Conservation (phyloP, 1,140 invertebrate genomes). For the Drosophila willistoni region DNA sequence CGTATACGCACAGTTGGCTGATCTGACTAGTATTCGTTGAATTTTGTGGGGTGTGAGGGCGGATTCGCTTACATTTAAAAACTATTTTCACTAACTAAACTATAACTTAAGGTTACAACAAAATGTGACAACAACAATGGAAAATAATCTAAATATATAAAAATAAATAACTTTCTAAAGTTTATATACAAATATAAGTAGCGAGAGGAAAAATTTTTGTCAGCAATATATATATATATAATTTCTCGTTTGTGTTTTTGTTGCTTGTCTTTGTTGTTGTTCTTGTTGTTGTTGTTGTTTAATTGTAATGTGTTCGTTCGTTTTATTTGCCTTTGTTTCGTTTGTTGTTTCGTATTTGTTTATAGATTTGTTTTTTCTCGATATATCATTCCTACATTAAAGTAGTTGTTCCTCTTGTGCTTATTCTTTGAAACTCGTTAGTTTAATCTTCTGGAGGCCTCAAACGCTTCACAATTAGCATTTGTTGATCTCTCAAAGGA, state of each 20-base stretch:
- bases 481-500: conserved; percentile 72
- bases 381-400: background rate
- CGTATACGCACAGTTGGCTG: conserved; percentile 71
- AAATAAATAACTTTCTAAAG: conserved; percentile 21
- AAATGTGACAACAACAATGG: conserved; percentile 14
- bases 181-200: conserved; percentile 24
- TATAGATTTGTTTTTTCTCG: conserved; percentile 30
- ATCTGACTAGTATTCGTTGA: conserved; percentile 66
- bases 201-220: no score
- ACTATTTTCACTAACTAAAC: conserved; percentile 38
- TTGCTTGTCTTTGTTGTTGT: conserved; percentile 8
- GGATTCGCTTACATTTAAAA: conserved; percentile 24
- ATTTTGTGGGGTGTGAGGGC: conserved; percentile 20
- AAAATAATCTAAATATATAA: conserved; percentile 16
- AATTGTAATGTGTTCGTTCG: conserved; percentile 25
- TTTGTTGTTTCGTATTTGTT: conserved; percentile 55
- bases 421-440: conserved; percentile 51
- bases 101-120: conserved; percentile 51
- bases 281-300: background rate
- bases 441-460: conserved; percentile 64
- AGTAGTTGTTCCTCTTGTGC: conserved; percentile 31
- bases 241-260: conserved; percentile 11
- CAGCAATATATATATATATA: conserved; percentile 17
- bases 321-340: conserved; percentile 1
- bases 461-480: conserved; percentile 63